Conservation (phyloP, 2,113 vertebrate genomes). For the Gasterosteus nipponicus region DNA sequence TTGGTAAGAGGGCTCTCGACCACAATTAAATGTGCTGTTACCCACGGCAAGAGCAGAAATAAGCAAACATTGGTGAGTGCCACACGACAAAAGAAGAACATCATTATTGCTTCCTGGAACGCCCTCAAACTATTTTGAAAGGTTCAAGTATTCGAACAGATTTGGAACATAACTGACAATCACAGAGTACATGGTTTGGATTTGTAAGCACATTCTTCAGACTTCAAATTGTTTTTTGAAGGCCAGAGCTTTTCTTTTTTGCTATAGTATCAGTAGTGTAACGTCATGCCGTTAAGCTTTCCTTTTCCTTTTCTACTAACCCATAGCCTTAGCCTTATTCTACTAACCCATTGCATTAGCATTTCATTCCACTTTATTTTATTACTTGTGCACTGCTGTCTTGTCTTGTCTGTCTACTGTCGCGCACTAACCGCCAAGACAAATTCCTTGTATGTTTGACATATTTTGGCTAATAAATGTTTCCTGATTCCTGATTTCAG, state of each 20-base stretch:
- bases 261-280: neutral
- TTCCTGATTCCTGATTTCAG: too few relatives aligned
- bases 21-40: neutral
- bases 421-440: too few relatives aligned
- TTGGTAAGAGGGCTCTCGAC: neutral
- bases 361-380: too few relatives aligned
- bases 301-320: too few relatives aligned
- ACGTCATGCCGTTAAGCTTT: neutral
- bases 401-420: too few relatives aligned
- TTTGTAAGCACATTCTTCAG: neutral
- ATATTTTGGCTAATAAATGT: too few relatives aligned
- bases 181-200: neutral
- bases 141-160: constrained; percentile 34
- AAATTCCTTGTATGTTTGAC: too few relatives aligned
- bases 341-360: too few relatives aligned
- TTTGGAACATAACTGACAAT: constrained; percentile 14
- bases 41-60: neutral
- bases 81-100: neutral
- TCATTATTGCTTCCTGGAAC: too few relatives aligned
- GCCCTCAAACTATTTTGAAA: constrained; percentile 5
- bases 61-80: neutral
- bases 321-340: too few relatives aligned
- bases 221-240: neutral
- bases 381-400: too few relatives aligned
- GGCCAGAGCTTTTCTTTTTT: neutral